Percentiles rank a stretch among this genome's conserved stretches.
phyloP scores from a whole-genome alignment of 1,140 invertebrate species.

The Musca domestica region DNA sequence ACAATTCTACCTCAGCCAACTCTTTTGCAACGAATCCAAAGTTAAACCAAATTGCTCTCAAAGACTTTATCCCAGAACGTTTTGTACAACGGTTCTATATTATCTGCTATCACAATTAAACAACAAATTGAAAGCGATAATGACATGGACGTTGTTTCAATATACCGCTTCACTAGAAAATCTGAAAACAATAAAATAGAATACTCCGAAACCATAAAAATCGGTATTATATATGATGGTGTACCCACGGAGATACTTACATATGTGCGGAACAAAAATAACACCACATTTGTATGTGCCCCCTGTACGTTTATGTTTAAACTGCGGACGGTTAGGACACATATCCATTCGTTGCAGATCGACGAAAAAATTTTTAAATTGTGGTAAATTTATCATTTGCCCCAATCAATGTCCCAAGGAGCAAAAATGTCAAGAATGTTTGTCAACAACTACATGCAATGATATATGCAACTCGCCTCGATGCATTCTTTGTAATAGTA shows the following conservation, averaged over 20 bases:
- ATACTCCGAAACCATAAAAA: too few relatives aligned
- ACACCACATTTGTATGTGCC: neutral
- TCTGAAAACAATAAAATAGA: too few relatives aligned
- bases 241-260: too few relatives aligned
- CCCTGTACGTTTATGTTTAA: too few relatives aligned
- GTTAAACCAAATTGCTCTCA: neutral
- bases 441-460: too few relatives aligned
- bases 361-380: neutral
- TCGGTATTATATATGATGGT: too few relatives aligned
- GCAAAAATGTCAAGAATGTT: neutral
- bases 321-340: too few relatives aligned
- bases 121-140: neutral
- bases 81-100: neutral
- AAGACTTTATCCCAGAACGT: neutral
- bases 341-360: neutral
- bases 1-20: neutral
- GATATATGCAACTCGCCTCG: neutral
- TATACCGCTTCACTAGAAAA: too few relatives aligned
- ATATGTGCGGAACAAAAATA: neutral
- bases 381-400: neutral
- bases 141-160: too few relatives aligned
- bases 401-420: neutral
- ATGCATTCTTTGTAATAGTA: neutral
- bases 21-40: too few relatives aligned
- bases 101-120: too few relatives aligned